Conservation (phyloP, 1,140 invertebrate species). For the Heliconius himera region DNA sequence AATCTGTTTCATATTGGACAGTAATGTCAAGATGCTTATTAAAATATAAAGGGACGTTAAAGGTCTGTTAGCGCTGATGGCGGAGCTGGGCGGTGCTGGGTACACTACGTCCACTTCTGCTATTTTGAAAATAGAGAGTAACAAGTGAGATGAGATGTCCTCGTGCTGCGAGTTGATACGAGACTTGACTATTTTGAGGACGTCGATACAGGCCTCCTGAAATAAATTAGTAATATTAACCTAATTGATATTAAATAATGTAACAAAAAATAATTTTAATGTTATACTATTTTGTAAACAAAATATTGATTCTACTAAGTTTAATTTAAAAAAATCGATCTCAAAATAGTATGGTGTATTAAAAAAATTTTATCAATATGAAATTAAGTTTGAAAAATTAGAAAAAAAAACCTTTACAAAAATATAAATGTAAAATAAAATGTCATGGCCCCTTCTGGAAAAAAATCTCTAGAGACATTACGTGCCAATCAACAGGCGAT, state of each 20-base stretch:
- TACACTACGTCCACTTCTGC: constrained; percentile 92
- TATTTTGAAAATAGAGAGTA: constrained; percentile 94
- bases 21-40: constrained; percentile 58
- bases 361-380: no score
- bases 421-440: no score
- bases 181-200: constrained; percentile 89
- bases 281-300: no score
- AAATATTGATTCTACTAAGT: no score
- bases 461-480: no score
- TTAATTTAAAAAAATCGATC: no score
- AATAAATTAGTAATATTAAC: constrained; percentile 50
- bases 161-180: constrained; percentile 92
- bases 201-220: constrained; percentile 91
- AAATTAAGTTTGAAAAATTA: no score
- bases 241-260: neutral
- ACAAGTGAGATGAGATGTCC: constrained; percentile 91
- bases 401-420: no score
- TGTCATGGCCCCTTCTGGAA: no score
- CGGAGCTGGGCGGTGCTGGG: constrained; percentile 71
- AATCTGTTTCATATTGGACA: constrained; percentile 54
- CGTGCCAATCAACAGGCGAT: no score
- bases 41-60: constrained; percentile 55
- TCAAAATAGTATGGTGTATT: no score
- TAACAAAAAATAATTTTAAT: no score
- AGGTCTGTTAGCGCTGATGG: constrained; percentile 52